A percentile compares a stretch with the other conserved stretches of the same genome.
Evolutionary conservation across 2,888 invertebrate genomes (phyloP).

Genomic region (Ormyrus thymus): DNA sequence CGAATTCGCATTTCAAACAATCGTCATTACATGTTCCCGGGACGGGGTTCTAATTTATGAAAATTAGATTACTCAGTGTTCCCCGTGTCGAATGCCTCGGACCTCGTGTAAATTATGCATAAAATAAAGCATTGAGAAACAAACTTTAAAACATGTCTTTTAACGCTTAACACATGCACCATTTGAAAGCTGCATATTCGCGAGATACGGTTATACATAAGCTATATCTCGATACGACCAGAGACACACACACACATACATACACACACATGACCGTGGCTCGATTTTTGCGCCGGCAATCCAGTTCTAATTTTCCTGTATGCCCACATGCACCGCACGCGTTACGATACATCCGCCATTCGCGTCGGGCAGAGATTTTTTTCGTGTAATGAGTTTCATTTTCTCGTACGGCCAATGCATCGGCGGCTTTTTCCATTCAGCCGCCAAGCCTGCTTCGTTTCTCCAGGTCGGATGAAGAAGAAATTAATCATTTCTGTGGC

Average conservation of each 20-base stretch:
- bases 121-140: neutral
- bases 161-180: neutral
- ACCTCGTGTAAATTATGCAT: neutral
- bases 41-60: slow-evolving; percentile 7
- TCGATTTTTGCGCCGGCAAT: slow-evolving; percentile 17
- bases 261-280: neutral
- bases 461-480: too few relatives aligned
- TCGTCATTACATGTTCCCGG: neutral
- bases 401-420: too few relatives aligned
- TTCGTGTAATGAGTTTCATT: neutral
- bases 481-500: too few relatives aligned
- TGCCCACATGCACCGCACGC: slow-evolving; percentile 18
- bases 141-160: neutral
- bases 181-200: too few relatives aligned
- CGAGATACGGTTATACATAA: too few relatives aligned
- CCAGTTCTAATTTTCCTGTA: slow-evolving; percentile 43
- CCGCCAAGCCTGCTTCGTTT: too few relatives aligned
- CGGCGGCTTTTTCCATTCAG: too few relatives aligned
- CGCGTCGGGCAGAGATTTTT: neutral
- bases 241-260: neutral
- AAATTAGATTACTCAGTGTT: slow-evolving; percentile 4
- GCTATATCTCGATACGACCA: too few relatives aligned
- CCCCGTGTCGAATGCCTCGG: neutral
- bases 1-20: neutral
- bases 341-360: neutral